Evolutionary conservation across 2,113 vertebrate species (phyloP).

Genomic region (Charina bottae): DNA sequence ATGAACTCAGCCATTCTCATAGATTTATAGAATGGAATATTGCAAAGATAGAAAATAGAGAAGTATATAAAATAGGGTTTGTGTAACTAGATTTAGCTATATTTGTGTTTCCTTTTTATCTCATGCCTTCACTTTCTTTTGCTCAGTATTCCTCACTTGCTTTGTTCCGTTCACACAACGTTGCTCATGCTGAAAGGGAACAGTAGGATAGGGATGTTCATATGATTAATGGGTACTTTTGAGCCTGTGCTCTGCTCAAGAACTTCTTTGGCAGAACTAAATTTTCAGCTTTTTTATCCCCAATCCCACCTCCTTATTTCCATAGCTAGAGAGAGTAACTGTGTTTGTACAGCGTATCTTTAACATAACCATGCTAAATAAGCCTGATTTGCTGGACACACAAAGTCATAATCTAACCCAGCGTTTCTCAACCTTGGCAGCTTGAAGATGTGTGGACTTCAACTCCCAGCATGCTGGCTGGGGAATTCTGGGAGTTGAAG

Average conservation of each 20-base stretch:
- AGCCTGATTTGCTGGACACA: neutral
- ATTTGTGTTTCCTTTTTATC: neutral
- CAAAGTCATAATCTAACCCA: neutral
- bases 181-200: neutral
- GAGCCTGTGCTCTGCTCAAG: neutral
- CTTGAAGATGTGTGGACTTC: too few species aligned
- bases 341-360: neutral
- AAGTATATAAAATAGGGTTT: neutral
- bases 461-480: too few species aligned
- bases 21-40: neutral
- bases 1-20: neutral
- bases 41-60: neutral
- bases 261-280: neutral
- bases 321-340: neutral
- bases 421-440: too few species aligned
- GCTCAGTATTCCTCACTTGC: neutral
- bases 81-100: neutral
- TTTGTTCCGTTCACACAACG: neutral
- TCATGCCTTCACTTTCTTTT: neutral
- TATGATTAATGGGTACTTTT: neutral
- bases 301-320: neutral
- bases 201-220: neutral
- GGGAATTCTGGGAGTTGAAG: too few species aligned
- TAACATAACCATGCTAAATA: neutral
- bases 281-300: neutral